These are phyloP conservation scores for Myotis vivesi DNA, from an alignment of 2,797 vertebrate species.

Conservation along the genomic window DNA sequence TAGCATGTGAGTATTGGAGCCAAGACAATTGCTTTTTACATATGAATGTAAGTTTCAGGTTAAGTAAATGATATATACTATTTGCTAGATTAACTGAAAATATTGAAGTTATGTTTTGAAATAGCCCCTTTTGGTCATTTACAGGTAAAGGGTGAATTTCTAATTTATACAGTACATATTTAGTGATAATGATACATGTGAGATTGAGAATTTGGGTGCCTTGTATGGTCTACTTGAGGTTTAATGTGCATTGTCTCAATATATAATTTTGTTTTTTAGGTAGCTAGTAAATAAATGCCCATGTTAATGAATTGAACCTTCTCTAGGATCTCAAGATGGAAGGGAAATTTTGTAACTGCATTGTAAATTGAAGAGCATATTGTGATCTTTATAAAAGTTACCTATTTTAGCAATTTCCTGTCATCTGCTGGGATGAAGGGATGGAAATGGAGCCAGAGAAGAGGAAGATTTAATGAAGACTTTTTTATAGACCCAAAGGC, in stretches of 20 bases:
- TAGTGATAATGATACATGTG: background rate
- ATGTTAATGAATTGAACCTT: conserved; percentile 65
- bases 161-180: background rate
- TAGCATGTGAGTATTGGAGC: background rate
- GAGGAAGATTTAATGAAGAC: conserved; percentile 14
- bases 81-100: background rate
- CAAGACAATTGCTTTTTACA: background rate
- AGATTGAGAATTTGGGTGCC: background rate
- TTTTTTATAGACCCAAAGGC: conserved; percentile 54
- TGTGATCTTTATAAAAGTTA: conserved; percentile 69
- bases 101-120: background rate
- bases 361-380: conserved; percentile 63
- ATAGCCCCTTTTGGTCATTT: background rate
- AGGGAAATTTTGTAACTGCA: conserved; percentile 57
- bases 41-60: background rate
- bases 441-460: conserved; percentile 60
- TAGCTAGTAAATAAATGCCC: conserved; percentile 27
- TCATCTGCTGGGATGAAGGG: conserved; percentile 63
- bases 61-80: background rate
- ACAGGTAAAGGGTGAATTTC: background rate
- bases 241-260: background rate
- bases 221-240: background rate
- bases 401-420: conserved; percentile 76
- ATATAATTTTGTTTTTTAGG: background rate
- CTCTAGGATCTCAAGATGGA: conserved; percentile 55